Conservation (phyloP, 2,888 invertebrate species). For the Xanthorhoe designata region DNA sequence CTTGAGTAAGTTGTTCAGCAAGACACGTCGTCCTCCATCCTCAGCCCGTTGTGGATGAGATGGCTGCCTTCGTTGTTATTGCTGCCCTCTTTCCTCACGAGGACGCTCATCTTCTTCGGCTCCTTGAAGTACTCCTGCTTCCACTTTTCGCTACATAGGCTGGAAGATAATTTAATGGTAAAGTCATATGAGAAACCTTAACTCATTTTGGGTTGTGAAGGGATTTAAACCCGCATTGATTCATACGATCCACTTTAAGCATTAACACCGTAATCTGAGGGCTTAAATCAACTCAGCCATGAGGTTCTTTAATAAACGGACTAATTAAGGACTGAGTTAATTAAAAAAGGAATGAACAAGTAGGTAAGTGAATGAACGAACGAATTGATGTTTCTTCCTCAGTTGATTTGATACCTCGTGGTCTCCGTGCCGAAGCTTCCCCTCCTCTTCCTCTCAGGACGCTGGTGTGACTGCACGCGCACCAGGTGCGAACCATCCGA, state of each 20-base stretch:
- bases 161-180: conserved; percentile 30
- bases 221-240: no score
- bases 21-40: conserved; percentile 46
- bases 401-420: conserved; percentile 35
- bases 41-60: conserved; percentile 50
- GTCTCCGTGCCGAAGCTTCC: conserved; percentile 65
- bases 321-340: no score
- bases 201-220: no score
- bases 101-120: conserved; percentile 51
- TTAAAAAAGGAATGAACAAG: no score
- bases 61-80: conserved; percentile 63
- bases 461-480: conserved; percentile 64
- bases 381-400: no score
- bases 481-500: conserved; percentile 77
- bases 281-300: no score
- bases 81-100: conserved; percentile 50
- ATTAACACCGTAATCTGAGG: no score
- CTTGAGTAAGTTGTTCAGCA: conserved; percentile 21
- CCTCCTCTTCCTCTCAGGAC: conserved; percentile 46
- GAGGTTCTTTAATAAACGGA: no score
- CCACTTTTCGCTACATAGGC: conserved; percentile 62
- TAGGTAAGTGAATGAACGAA: no score
- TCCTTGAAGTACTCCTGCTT: conserved; percentile 56
- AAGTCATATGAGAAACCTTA: no score
- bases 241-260: no score